phyloP scores from a whole-genome alignment of 2,113 vertebrate species.

The Clarias macrocephalus region DNA sequence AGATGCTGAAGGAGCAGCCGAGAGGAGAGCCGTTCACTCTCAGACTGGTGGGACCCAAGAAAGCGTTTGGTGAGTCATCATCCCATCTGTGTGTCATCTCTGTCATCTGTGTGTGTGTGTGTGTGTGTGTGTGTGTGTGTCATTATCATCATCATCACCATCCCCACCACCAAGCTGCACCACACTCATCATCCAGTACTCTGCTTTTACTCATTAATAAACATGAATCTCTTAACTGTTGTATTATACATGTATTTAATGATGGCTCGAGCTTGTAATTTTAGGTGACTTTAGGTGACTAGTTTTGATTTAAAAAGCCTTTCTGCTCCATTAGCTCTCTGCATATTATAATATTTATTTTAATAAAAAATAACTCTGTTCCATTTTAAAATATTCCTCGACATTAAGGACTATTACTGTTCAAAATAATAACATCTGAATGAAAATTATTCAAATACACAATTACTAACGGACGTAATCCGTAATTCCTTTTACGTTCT shows the following conservation, averaged over 20 bases:
- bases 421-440: background rate
- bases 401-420: background rate
- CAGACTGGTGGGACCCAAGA: slow-evolving; percentile 89
- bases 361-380: background rate
- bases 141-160: background rate
- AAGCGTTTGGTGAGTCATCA: slow-evolving; percentile 86
- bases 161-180: background rate
- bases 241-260: background rate
- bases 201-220: background rate
- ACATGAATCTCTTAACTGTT: background rate
- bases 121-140: background rate
- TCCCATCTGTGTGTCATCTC: background rate
- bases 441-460: background rate
- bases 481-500: too few species aligned
- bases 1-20: slow-evolving; percentile 93
- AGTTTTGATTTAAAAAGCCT: background rate
- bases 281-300: background rate
- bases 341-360: background rate
- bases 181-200: background rate
- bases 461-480: background rate
- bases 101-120: background rate
- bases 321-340: background rate
- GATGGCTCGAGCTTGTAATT: background rate
- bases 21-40: slow-evolving; percentile 87
- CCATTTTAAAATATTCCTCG: too few species aligned